phyloP scores from a whole-genome alignment of 2,888 invertebrate species.

The Pilophorus perplexus region DNA sequence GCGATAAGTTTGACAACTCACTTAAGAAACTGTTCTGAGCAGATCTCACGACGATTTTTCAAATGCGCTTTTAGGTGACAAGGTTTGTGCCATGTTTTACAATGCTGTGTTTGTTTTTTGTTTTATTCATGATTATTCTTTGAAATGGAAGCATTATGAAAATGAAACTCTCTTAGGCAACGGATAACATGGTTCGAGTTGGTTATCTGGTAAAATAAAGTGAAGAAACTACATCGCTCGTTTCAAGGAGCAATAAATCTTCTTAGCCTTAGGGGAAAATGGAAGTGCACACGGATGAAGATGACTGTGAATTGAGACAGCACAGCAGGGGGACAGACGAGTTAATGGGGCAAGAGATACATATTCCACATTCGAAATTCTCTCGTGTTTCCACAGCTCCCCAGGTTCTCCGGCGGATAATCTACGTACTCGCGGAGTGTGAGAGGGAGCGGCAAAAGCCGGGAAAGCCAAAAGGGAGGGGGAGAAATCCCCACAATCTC shows the following conservation, averaged over 20 bases:
- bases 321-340: conserved; percentile 4
- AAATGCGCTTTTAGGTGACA: too few species aligned
- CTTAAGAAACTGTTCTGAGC: too few species aligned
- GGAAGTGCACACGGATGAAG: conserved; percentile 15
- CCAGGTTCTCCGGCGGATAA: conserved; percentile 21
- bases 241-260: neutral
- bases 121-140: too few species aligned
- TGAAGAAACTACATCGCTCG: too few species aligned
- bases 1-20: too few species aligned
- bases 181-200: too few species aligned
- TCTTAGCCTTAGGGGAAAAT: neutral
- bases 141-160: too few species aligned
- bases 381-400: neutral
- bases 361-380: conserved; percentile 8
- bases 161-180: too few species aligned
- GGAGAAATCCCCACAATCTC: conserved; percentile 17
- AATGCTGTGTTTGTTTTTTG: too few species aligned
- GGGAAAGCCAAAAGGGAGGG: neutral
- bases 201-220: too few species aligned
- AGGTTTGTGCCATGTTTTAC: too few species aligned
- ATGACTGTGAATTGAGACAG: conserved; percentile 1
- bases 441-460: neutral
- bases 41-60: too few species aligned
- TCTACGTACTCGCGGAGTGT: neutral
- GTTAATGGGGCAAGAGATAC: conserved; percentile 24